Conservation (phyloP, 2,888 invertebrate genomes). For the Dynastes tityus region DNA sequence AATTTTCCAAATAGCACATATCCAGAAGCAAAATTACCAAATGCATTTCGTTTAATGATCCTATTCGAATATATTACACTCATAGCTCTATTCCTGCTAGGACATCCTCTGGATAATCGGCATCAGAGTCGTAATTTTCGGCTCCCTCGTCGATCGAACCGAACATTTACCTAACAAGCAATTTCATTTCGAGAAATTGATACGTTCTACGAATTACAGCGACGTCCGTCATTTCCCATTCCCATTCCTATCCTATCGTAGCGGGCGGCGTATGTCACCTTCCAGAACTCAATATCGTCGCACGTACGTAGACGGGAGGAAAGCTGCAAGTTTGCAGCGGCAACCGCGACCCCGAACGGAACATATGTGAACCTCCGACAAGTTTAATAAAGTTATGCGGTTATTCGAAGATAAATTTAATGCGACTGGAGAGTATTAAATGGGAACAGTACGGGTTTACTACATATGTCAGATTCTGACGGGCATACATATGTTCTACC, state of each 20-base stretch:
- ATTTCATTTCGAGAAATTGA: conserved; percentile 14
- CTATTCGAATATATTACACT: not conserved
- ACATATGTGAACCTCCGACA: conserved; percentile 30
- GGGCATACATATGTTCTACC: not conserved
- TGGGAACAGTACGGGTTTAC: conserved; percentile 3
- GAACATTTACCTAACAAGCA: conserved; percentile 7
- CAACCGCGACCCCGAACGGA: conserved; percentile 25
- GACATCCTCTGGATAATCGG: no score
- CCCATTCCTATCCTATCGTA: not conserved
- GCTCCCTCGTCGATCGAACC: not conserved
- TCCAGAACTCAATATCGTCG: conserved; percentile 11
- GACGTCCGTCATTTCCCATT: no score
- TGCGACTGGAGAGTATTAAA: conserved; percentile 22
- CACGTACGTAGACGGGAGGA: not conserved
- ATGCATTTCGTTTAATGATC: no score
- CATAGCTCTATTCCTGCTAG: no score
- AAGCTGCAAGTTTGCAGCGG: conserved; percentile 35
- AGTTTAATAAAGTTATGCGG: conserved; percentile 45
- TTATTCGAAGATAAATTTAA: conserved; percentile 29
- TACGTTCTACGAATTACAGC: not conserved
- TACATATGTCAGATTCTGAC: not conserved
- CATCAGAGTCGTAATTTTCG: not conserved
- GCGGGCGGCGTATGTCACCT: not conserved
- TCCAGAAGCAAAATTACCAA: no score
- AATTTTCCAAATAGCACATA: no score